Evolutionary conservation across 2,888 invertebrate species (phyloP).

Genomic region (Elegia similella): DNA sequence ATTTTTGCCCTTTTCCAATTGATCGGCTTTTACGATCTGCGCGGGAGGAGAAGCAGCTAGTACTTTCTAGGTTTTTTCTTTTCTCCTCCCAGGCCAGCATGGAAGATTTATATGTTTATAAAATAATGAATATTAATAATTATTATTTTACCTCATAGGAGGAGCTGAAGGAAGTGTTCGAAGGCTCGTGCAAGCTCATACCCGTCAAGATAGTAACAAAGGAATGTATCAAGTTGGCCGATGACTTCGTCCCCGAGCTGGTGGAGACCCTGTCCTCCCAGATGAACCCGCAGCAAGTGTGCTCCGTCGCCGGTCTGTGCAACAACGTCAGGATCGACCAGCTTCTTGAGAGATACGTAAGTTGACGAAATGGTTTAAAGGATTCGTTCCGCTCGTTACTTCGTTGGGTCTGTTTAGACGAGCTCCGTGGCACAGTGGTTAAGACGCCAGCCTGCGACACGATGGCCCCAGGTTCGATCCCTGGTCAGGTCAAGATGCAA

Average conservation of each 20-base stretch:
- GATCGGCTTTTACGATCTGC: no score
- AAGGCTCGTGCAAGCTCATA: slow-evolving; percentile 92
- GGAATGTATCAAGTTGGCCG: slow-evolving; percentile 90
- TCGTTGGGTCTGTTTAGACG: no score
- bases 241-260: slow-evolving; percentile 92
- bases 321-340: slow-evolving; percentile 88
- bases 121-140: background rate
- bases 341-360: slow-evolving; percentile 80
- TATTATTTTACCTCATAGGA: slow-evolving; percentile 73
- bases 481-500: no score
- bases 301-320: slow-evolving; percentile 93
- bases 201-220: slow-evolving; percentile 86
- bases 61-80: no score
- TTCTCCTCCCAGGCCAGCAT: background rate
- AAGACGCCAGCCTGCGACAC: no score
- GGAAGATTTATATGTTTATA: background rate
- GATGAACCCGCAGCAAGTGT: slow-evolving; percentile 95
- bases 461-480: no score
- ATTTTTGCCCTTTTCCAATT: no score
- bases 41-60: no score
- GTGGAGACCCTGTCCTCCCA: slow-evolving; percentile 93
- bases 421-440: no score
- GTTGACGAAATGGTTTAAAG: no score
- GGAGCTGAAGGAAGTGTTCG: slow-evolving; percentile 92
- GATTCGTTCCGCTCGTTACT: no score